These are phyloP conservation scores for Physella acuta DNA, from an alignment of 1,140 invertebrate genomes.

Conservation along the genomic window DNA sequence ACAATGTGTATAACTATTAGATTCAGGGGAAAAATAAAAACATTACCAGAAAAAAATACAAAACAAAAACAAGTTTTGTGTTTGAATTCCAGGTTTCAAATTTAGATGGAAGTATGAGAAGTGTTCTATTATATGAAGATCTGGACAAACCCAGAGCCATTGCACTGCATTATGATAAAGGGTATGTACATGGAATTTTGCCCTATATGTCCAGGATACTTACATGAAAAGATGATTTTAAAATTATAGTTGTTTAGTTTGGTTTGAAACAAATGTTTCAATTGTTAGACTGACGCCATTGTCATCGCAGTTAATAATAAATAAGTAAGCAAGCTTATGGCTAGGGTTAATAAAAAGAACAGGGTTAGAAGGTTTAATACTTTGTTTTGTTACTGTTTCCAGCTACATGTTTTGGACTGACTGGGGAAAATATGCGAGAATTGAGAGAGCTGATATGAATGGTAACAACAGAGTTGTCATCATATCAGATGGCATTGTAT, in stretches of 20 bases:
- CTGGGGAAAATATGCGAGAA: slow-evolving; percentile 95
- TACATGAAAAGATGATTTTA: too few species aligned
- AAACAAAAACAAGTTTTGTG: neutral
- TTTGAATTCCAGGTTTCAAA: slow-evolving; percentile 69
- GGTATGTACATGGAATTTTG: too few species aligned
- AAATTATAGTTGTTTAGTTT: too few species aligned
- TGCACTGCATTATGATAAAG: slow-evolving; percentile 83
- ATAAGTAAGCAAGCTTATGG: too few species aligned
- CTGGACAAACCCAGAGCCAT: slow-evolving; percentile 92
- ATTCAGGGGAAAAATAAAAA: too few species aligned
- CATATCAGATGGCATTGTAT: slow-evolving; percentile 55
- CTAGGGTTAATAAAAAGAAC: too few species aligned
- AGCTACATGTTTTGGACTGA: slow-evolving; percentile 91
- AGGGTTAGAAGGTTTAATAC: neutral
- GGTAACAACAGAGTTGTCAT: slow-evolving; percentile 63
- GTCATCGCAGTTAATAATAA: too few species aligned
- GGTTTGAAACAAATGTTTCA: too few species aligned
- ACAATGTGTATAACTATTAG: too few species aligned
- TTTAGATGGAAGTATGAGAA: slow-evolving; percentile 73
- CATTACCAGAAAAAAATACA: too few species aligned
- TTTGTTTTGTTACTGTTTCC: neutral
- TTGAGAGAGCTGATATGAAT: slow-evolving; percentile 96
- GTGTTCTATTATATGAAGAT: slow-evolving; percentile 75
- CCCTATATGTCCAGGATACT: too few species aligned
- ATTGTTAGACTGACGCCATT: too few species aligned